These are phyloP conservation scores for Psilopogon haemacephalus DNA, from an alignment of 2,113 vertebrate genomes.

Conservation along the genomic window DNA sequence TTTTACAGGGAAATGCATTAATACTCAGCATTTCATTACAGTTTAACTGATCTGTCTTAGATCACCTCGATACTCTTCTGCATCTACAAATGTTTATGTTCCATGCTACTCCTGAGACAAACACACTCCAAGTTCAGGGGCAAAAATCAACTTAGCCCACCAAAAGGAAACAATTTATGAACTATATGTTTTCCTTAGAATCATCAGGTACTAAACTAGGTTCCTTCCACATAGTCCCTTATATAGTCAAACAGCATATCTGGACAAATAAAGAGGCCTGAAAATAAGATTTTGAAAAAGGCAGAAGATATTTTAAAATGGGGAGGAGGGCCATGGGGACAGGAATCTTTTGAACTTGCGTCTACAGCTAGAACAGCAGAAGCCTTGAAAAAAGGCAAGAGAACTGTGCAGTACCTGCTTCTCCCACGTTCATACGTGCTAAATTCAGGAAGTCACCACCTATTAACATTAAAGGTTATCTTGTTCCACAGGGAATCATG, in stretches of 20 bases:
- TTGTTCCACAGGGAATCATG: not conserved
- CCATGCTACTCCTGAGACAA: not conserved
- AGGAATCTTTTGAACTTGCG: not conserved
- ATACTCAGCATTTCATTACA: not conserved
- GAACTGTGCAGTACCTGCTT: not conserved
- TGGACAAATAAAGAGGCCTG: not conserved
- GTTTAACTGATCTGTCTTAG: not conserved
- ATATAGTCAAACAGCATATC: not conserved
- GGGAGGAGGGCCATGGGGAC: fast-evolving
- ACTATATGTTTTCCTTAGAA: not conserved
- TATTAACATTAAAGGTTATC: not conserved
- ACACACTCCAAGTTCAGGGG: not conserved
- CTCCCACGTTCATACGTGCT: not conserved
- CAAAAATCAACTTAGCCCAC: not conserved
- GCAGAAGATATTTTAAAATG: not conserved
- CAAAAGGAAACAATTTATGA: not conserved
- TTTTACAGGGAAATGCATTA: not conserved
- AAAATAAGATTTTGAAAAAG: not conserved
- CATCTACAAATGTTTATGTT: not conserved
- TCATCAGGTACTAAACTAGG: not conserved
- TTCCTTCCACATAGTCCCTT: not conserved
- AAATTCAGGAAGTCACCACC: not conserved
- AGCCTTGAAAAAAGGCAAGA: not conserved
- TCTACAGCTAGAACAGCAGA: not conserved
- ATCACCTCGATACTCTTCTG: not conserved